Evolutionary conservation across 2,113 vertebrate species (phyloP).

Genomic region (Todiramphus chloris): DNA sequence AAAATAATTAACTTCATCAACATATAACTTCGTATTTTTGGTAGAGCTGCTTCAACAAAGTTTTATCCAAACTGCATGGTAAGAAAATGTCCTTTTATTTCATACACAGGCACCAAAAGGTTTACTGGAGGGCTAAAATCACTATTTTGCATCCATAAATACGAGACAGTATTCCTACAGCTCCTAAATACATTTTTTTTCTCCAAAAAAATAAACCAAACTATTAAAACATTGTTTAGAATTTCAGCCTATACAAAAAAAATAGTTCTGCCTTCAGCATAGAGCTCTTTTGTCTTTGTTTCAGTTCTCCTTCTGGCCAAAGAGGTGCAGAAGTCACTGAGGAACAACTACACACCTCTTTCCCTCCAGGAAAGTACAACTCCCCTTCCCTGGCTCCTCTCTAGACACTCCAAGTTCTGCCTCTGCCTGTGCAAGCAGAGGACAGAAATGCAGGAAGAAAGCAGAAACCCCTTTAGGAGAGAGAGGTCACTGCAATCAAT

Average conservation of each 20-base stretch:
- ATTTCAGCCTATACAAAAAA: not conserved
- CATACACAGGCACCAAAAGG: not conserved
- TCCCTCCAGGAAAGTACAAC: not conserved
- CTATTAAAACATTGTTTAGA: not conserved
- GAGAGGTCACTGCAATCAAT: not conserved
- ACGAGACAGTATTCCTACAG: not conserved
- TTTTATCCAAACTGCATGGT: not conserved
- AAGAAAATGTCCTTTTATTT: not conserved
- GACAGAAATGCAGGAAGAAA: not conserved
- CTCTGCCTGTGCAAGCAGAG: rapidly evolving
- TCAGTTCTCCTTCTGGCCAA: not conserved
- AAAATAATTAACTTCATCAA: not conserved
- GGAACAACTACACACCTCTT: rapidly evolving
- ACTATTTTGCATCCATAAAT: not conserved
- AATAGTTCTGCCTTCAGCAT: not conserved
- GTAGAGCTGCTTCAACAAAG: not conserved
- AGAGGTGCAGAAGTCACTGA: not conserved
- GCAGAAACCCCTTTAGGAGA: not conserved
- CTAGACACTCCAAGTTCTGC: not conserved
- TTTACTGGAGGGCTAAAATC: not conserved
- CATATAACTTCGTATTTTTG: not conserved
- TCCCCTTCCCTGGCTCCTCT: not conserved
- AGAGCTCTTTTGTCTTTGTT: not conserved
- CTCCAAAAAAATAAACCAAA: not conserved
- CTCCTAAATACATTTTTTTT: not conserved